phyloP scores from a whole-genome alignment of 2,113 vertebrate species.

The Grammomys surdaster region DNA sequence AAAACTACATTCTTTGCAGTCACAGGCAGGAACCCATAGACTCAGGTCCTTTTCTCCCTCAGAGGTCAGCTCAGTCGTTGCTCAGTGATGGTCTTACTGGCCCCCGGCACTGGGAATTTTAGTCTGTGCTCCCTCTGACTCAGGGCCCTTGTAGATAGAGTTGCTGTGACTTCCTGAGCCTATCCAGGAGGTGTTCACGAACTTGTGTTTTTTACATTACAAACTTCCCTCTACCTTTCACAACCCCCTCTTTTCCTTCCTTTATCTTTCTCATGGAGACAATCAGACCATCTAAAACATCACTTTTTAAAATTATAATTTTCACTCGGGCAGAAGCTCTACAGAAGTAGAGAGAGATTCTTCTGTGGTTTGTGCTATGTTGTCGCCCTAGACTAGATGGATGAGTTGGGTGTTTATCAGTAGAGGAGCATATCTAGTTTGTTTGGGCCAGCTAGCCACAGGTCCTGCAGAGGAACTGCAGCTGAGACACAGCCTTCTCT shows the following conservation, averaged over 20 bases:
- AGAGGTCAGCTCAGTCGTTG: not conserved
- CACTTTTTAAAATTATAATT: not conserved
- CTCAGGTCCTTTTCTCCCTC: not conserved
- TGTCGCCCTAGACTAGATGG: not conserved
- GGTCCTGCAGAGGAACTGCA: constrained; percentile 33
- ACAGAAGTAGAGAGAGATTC: not conserved
- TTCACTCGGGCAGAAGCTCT: not conserved
- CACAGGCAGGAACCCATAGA: no score
- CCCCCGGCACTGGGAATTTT: no score
- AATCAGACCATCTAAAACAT: not conserved
- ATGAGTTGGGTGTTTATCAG: constrained; percentile 56
- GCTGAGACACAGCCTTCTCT: constrained; percentile 3
- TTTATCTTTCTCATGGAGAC: not conserved
- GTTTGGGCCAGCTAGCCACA: constrained; percentile 62
- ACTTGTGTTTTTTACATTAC: not conserved
- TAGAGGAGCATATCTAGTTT: not conserved
- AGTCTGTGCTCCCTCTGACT: not conserved
- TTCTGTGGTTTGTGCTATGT: not conserved
- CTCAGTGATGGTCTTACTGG: not conserved
- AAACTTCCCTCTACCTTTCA: not conserved
- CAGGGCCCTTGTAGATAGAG: not conserved
- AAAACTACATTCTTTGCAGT: not conserved
- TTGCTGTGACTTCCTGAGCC: not conserved
- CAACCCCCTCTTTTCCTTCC: not conserved
- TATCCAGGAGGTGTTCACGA: not conserved